Evolutionary conservation across 92 coral and sea anemone genomes (phyloP), one percentile per base, ranked within the genome.

Genomic region (Diadumene lineata): DNA sequence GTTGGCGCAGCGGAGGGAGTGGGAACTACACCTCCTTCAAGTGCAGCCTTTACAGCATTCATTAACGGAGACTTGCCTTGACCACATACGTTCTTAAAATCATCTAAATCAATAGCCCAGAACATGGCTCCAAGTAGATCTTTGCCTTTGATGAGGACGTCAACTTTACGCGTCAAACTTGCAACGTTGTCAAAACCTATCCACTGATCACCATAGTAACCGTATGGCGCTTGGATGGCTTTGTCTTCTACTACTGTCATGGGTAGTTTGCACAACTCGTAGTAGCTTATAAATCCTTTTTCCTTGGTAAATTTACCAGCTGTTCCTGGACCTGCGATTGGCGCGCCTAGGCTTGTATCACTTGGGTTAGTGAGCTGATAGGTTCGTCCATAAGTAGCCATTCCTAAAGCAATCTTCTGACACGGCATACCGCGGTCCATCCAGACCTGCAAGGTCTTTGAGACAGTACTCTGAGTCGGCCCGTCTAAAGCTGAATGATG

Each of bases 401-500:
- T 68, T 0, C 97, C 97, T 18, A 91, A 76, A 8, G 93, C 93
- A 31, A 91, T 88, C 79, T 91, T 88, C 66, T 75, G 72, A 55
- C 87, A 77, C 0, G 93, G 97, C 71, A 64, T 76, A 27, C 89
- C 90, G 58, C 81, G 61, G 61, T 74, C 72, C 60, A 88, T 81
- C 98, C 98, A 93, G 82, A 87, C 79, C 51, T 87, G 86, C 21
- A 93, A 83, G 1, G 98, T 87, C 64, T 72, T 72, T 4, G 85
- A 69, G 23, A 92, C 91, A 0, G 94, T 89, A 25, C 79, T 77
- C 28, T 79, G 70, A 15, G 82, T 51, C 60, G 85, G 80, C 2
- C 92, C 98, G 43, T 33, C 79, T 70, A 93, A 74, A 50, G 90
- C 98, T 21, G 98, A 79, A 68, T 93, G 97, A 56, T 93, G 98